phyloP scores from a whole-genome alignment of 1,140 invertebrate species.

The Penaeus japonicus region DNA sequence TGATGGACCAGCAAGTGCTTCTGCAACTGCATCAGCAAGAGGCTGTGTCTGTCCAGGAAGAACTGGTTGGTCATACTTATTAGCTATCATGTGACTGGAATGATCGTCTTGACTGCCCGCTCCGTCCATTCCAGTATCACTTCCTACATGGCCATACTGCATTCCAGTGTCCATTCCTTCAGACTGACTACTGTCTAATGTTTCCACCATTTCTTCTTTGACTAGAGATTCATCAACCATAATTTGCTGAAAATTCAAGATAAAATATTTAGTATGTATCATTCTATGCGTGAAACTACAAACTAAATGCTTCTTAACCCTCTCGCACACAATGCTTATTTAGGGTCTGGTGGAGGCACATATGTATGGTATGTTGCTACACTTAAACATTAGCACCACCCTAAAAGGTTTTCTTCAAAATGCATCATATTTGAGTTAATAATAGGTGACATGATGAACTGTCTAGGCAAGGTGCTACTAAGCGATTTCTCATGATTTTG shows the following conservation, averaged over 20 bases:
- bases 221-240: slow-evolving; percentile 51
- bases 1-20: slow-evolving; percentile 56
- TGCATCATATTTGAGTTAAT: no score
- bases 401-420: no score
- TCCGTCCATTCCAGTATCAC: slow-evolving; percentile 21
- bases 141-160: slow-evolving; percentile 26
- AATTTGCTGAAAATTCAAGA: slow-evolving; percentile 12
- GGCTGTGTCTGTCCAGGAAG: slow-evolving; percentile 51
- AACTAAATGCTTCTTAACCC: no score
- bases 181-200: slow-evolving; percentile 31
- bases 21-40: slow-evolving; percentile 57
- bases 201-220: slow-evolving; percentile 48
- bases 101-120: slow-evolving; percentile 21
- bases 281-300: neutral
- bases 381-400: no score
- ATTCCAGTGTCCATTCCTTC: slow-evolving; percentile 32
- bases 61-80: slow-evolving; percentile 43
- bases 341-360: no score
- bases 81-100: slow-evolving; percentile 19
- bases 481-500: no score
- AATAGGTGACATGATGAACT: no score
- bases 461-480: no score
- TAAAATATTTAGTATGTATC: neutral
- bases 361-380: no score
- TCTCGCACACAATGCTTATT: no score